Evolutionary conservation across 1,140 invertebrate genomes (phyloP), one percentile per base, ranked within the genome.

Genomic region (Drosophila insularis): DNA sequence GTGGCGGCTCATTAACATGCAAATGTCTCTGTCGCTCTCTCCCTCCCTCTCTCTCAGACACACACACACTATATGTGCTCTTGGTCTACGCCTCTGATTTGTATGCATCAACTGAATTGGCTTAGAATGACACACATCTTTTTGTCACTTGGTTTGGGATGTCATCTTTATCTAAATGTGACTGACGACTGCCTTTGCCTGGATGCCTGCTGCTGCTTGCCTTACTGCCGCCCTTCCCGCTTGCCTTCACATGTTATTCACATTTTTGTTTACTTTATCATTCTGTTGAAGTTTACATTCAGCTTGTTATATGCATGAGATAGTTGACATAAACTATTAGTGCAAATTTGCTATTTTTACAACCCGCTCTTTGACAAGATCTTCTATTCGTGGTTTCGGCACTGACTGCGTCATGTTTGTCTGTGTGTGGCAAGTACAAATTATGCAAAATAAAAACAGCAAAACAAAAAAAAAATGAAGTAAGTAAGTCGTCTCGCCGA

Each of bases 271-370:
- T 54, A 54, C 62, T 61, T 32, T 71, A 55, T 31, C 39, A 32
- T 60, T 60, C 60, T 46, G 75, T 63, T 66, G 53, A 23, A 68
- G 65, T 63, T 73, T 70, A 46, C 66, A 67, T 54, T 50, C 62
- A 67, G 27, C 21, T 23, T 17, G 72, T n/a, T 50, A 58, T 74
- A 54, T 46, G 39, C 61, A 27, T 53, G 70, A 40, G 46, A 58
- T 8, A 62, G 92, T 39, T 93, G 90, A 23, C 81, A 92, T n/a
- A 91, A 94, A 67, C 92, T 91, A 31, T 79, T 95, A 19, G 93
- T 90, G 11, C 94, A 94, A 78, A 93, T 92, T 53, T 84, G 77
- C 72, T 69, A 87, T 32, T 55, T 86, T 76, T 73, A 66, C 59
- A 21, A 8, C 17, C 19, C 8, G 10, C 58, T 23, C 58, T 31